These are phyloP conservation scores for Pseudorectes ferrugineus DNA, from an alignment of 2,113 vertebrate genomes.

Conservation along the genomic window DNA sequence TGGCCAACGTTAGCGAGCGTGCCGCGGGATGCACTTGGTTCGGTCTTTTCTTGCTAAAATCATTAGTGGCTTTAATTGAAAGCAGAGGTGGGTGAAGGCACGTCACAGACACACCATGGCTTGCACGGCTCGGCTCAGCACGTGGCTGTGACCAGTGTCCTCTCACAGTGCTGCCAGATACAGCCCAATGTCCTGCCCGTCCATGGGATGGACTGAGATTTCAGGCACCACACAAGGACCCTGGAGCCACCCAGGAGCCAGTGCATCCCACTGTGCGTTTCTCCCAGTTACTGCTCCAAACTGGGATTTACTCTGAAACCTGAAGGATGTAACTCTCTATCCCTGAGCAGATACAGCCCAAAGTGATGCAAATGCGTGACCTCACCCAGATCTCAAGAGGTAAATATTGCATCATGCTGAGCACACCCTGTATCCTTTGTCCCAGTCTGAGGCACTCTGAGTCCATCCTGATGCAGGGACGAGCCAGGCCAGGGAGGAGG, in stretches of 20 bases:
- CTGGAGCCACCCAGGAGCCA: neutral
- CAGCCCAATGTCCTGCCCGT: fast-evolving
- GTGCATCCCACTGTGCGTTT: neutral
- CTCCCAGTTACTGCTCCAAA: neutral
- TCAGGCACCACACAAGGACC: neutral
- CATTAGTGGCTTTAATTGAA: neutral
- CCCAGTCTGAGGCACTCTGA: neutral
- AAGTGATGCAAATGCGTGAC: neutral
- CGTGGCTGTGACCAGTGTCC: fast-evolving
- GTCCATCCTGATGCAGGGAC: neutral
- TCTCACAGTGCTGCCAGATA: neutral
- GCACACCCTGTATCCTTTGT: neutral
- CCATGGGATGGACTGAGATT: neutral
- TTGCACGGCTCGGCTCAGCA: fast-evolving
- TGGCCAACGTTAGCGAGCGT: fast-evolving
- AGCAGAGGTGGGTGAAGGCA: neutral
- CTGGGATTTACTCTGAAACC: neutral
- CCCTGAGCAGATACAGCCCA: neutral
- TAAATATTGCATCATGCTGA: neutral
- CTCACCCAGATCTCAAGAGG: neutral
- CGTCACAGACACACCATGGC: fast-evolving
- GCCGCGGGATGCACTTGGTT: neutral
- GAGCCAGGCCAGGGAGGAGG: neutral
- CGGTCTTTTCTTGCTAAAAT: neutral
- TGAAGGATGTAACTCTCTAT: neutral